phyloP scores from a whole-genome alignment of 2,797 vertebrate species.

The Babyrousa celebensis region DNA sequence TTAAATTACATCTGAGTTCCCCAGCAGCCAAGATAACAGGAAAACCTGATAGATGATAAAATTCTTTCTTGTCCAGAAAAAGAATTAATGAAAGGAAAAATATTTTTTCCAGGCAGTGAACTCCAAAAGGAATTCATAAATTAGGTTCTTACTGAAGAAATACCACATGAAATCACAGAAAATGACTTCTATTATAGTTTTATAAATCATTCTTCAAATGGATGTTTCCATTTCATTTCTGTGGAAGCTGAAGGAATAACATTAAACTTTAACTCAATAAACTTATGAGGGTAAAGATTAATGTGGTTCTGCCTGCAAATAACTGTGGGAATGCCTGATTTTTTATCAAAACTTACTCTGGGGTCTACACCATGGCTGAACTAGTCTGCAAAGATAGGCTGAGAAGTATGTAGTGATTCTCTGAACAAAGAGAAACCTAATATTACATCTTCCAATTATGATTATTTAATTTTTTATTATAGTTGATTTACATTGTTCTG shows the following conservation, averaged over 20 bases:
- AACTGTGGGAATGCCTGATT: background rate
- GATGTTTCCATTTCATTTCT: constrained; percentile 50
- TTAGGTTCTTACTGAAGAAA: constrained; percentile 25
- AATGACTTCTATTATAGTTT: constrained; percentile 58
- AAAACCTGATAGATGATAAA: constrained; percentile 25
- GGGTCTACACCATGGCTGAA: background rate
- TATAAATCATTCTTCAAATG: constrained; percentile 49
- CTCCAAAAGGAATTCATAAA: constrained; percentile 50
- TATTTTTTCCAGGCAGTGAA: background rate
- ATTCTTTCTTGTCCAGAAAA: constrained; percentile 44
- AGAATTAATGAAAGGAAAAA: constrained; percentile 23
- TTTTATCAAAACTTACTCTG: constrained; percentile 7
- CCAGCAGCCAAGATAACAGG: constrained; percentile 21
- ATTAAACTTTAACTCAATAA: constrained; percentile 60
- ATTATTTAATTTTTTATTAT: too few relatives aligned
- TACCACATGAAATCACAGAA: constrained; percentile 39
- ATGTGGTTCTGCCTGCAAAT: constrained; percentile 39
- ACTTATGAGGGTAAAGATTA: background rate
- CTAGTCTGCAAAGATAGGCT: background rate
- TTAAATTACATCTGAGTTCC: constrained; percentile 29
- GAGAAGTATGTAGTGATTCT: background rate
- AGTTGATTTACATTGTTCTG: too few relatives aligned
- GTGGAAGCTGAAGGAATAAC: constrained; percentile 49
- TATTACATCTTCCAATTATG: background rate
- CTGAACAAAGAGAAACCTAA: background rate